Conservation (phyloP, 2,888 invertebrate species). For the Caenorhabditis angaria region DNA sequence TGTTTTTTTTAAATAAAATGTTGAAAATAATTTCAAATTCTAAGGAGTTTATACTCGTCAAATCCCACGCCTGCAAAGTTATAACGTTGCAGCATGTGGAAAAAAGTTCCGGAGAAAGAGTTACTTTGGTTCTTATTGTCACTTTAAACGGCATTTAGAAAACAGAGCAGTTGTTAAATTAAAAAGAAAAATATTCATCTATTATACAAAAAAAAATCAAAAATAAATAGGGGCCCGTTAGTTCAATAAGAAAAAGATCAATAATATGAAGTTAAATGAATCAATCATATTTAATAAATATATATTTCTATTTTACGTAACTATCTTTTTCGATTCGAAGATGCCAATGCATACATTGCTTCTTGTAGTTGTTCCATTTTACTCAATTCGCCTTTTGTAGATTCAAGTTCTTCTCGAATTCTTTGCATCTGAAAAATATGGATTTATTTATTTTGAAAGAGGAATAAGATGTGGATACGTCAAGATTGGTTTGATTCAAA, state of each 20-base stretch:
- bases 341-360: conserved; percentile 31
- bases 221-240: conserved; percentile 2
- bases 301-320: not conserved
- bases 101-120: no score
- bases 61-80: no score
- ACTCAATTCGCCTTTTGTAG: conserved; percentile 12
- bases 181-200: not conserved
- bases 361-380: conserved; percentile 27
- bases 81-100: no score
- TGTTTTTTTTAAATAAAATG: no score
- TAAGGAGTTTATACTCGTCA: no score
- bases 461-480: not conserved
- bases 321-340: not conserved
- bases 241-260: not conserved
- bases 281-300: not conserved
- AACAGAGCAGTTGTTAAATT: not conserved
- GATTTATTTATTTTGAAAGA: not conserved
- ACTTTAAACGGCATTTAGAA: not conserved
- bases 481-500: no score
- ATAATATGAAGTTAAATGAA: conserved; percentile 6
- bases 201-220: conserved; percentile 8
- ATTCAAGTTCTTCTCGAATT: conserved; percentile 14
- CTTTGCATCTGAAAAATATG: conserved; percentile 5
- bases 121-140: no score
- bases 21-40: no score